Conservation (phyloP, 2,113 vertebrate species). For the Platichthys stellatus region DNA sequence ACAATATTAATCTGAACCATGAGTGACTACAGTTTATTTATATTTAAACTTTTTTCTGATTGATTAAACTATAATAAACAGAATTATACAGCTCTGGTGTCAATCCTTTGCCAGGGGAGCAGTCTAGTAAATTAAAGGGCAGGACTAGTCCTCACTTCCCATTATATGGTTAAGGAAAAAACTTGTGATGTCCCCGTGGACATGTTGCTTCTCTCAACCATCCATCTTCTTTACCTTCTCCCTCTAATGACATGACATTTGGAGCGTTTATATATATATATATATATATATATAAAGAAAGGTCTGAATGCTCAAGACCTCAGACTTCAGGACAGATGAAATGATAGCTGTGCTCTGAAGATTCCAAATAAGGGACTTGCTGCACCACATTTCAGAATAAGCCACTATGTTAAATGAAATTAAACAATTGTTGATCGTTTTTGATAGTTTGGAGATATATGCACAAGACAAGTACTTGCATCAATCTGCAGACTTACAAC, state of each 20-base stretch:
- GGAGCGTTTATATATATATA: too few relatives aligned
- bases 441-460: too few relatives aligned
- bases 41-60: neutral
- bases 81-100: conserved; percentile 11
- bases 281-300: conserved; percentile 13
- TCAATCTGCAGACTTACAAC: neutral
- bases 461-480: neutral
- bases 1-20: neutral
- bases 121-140: conserved; percentile 69
- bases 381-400: neutral
- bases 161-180: conserved; percentile 45
- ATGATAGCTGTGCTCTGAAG: neutral
- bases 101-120: conserved; percentile 37
- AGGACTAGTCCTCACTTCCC: conserved; percentile 50
- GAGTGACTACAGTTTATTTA: neutral
- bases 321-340: conserved; percentile 34
- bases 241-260: conserved; percentile 43
- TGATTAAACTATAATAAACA: conserved; percentile 9
- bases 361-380: neutral
- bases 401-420: too few relatives aligned
- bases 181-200: conserved; percentile 61
- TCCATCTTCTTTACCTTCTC: conserved; percentile 50
- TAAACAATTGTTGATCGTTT: too few relatives aligned
- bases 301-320: conserved; percentile 15
- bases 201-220: conserved; percentile 42